Conservation (phyloP, 2,797 vertebrate species). For the Babyrousa celebensis region DNA sequence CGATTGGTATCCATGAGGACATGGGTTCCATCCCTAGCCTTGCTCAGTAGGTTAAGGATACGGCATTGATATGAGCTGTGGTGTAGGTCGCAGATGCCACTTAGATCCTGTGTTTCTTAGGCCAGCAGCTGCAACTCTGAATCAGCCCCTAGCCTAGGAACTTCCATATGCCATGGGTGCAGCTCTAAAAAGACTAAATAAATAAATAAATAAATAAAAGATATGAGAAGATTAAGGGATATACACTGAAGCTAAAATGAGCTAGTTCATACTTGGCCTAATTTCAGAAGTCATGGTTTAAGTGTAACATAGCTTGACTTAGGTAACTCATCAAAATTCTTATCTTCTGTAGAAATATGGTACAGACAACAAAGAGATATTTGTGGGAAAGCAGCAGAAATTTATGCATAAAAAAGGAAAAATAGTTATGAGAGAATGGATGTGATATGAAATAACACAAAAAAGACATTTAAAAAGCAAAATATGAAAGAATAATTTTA, state of each 20-base stretch:
- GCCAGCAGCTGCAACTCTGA: too few relatives aligned
- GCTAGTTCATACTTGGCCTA: background rate
- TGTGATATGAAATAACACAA: constrained; percentile 37
- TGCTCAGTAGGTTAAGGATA: too few relatives aligned
- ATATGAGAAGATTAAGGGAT: background rate
- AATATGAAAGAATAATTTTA: background rate
- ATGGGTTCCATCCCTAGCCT: too few relatives aligned
- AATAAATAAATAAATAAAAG: too few relatives aligned
- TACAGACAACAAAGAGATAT: background rate
- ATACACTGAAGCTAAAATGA: background rate
- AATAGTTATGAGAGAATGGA: background rate
- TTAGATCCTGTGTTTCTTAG: too few relatives aligned
- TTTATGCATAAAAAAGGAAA: constrained; percentile 31
- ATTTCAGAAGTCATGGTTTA: background rate
- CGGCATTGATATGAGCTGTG: too few relatives aligned
- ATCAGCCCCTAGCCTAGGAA: too few relatives aligned
- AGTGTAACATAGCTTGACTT: background rate
- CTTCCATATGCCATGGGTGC: too few relatives aligned
- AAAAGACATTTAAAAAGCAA: background rate
- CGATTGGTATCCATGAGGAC: too few relatives aligned
- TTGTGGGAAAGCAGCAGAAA: constrained; percentile 16
- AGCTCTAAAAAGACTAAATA: too few relatives aligned
- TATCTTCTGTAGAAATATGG: background rate
- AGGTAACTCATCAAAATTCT: constrained; percentile 28
- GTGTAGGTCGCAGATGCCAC: too few relatives aligned